A percentile compares a stretch with the other conserved stretches of the same genome.
Evolutionary conservation across 2,888 invertebrate species (phyloP).

Genomic region (Ennomos erosarius): DNA sequence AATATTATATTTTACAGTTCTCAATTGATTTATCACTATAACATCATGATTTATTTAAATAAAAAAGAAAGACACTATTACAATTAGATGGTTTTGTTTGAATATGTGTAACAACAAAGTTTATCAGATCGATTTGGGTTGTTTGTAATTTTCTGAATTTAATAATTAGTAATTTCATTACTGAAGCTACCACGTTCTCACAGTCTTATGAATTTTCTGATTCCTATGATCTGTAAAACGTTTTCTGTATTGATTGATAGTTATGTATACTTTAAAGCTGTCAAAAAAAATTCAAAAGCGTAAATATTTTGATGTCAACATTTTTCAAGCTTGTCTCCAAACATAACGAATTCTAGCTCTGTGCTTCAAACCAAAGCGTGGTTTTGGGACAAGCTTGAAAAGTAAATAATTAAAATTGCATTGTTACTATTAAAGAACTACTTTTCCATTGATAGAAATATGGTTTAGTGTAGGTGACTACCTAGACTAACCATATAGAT

Average conservation of each 20-base stretch:
- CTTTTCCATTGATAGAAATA: slow-evolving; percentile 7
- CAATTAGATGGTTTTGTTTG: slow-evolving; percentile 10
- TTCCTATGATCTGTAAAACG: slow-evolving; percentile 4
- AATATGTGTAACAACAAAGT: slow-evolving; percentile 5
- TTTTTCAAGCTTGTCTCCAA: too few species aligned
- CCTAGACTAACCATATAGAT: slow-evolving; percentile 25
- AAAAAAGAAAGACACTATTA: slow-evolving; percentile 4
- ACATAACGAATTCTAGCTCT: too few species aligned
- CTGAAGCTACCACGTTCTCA: too few species aligned
- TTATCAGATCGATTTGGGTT: slow-evolving; percentile 12
- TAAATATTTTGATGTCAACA: too few species aligned
- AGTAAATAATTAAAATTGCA: slow-evolving; percentile 25
- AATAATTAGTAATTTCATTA: too few species aligned
- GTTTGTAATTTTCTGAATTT: too few species aligned
- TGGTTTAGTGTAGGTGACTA: slow-evolving; percentile 6
- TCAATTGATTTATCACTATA: slow-evolving; percentile 10
- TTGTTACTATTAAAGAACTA: slow-evolving; percentile 11
- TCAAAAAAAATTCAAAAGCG: slow-evolving; percentile 24
- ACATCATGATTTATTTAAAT: slow-evolving; percentile 6
- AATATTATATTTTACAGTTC: slow-evolving; percentile 18
- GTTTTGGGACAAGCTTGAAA: slow-evolving; percentile 37
- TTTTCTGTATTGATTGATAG: slow-evolving; percentile 10
- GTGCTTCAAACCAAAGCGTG: too few species aligned
- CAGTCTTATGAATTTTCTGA: too few species aligned
- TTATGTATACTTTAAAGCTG: slow-evolving; percentile 5